These are phyloP conservation scores for Pollenia griseotomentosa DNA, from an alignment of 2,888 invertebrate species.

Conservation along the genomic window DNA sequence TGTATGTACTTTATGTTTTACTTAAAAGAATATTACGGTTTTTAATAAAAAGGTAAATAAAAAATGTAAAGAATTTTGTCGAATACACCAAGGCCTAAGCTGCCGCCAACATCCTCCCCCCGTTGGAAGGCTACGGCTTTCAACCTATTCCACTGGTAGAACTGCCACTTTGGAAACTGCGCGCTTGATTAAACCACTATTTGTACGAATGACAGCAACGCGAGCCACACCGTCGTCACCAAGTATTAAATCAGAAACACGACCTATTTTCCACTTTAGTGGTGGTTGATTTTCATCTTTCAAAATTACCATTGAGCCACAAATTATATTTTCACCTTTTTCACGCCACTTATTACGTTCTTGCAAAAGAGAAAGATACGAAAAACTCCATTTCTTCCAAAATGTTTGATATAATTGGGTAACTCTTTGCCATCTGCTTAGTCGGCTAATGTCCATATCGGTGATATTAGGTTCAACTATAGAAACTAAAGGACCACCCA, in stretches of 20 bases:
- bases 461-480: conserved; percentile 1
- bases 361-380: conserved; percentile 64
- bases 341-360: no score
- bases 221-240: conserved; percentile 54
- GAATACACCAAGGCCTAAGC: not conserved
- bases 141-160: conserved; percentile 59
- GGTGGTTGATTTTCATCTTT: no score
- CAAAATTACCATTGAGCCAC: no score
- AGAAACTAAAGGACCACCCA: conserved; percentile 14
- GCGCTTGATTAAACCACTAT: conserved; percentile 57
- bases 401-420: conserved; percentile 64
- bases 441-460: not conserved
- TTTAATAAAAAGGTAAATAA: no score
- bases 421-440: conserved; percentile 40
- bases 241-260: no score
- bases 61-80: no score
- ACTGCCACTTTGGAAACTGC: conserved; percentile 62
- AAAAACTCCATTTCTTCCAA: conserved; percentile 66
- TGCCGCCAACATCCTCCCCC: conserved; percentile 67
- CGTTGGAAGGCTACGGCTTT: conserved; percentile 67
- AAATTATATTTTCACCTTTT: no score
- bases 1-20: no score
- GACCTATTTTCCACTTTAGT: no score
- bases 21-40: no score
- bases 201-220: conserved; percentile 61